Evolutionary conservation across 2,113 vertebrate genomes (phyloP).

Genomic region (Channa argus): DNA sequence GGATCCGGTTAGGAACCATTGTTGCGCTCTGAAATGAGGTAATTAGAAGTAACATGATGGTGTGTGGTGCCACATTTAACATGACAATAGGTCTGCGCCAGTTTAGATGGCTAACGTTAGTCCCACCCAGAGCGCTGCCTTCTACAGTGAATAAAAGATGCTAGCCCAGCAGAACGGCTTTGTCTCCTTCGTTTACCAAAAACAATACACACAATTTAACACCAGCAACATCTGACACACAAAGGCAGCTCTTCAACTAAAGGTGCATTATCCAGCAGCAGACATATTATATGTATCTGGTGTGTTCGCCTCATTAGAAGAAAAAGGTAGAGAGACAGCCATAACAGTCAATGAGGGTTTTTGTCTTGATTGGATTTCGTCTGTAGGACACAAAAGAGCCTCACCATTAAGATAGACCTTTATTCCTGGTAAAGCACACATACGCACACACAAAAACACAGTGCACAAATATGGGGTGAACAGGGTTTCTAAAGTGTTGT

Average conservation of each 20-base stretch:
- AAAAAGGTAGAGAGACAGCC: constrained; percentile 89
- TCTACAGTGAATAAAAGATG: constrained; percentile 77
- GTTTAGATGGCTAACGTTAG: constrained; percentile 70
- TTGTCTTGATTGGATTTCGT: constrained; percentile 99
- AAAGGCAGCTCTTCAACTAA: constrained; percentile 86
- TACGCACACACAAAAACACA: constrained; percentile 85
- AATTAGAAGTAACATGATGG: constrained; percentile 76
- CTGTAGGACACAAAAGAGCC: constrained; percentile 98
- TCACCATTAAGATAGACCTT: constrained; percentile 98
- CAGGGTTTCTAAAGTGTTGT: constrained; percentile 98
- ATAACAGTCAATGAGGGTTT: constrained; percentile 95
- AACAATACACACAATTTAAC: constrained; percentile 90
- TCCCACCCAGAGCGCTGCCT: constrained; percentile 58
- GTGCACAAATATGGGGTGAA: constrained; percentile 84
- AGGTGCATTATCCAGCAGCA: constrained; percentile 85
- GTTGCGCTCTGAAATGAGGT: constrained; percentile 70
- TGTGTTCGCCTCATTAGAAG: constrained; percentile 94
- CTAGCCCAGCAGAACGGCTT: constrained; percentile 76
- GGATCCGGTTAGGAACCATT: constrained; percentile 63
- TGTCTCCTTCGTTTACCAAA: constrained; percentile 88
- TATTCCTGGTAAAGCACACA: constrained; percentile 90
- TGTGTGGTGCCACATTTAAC: constrained; percentile 75
- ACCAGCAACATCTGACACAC: constrained; percentile 86
- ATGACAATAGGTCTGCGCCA: constrained; percentile 74
- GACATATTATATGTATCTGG: constrained; percentile 94